phyloP scores from a whole-genome alignment of 2,888 invertebrate genomes.

The Conistra vaccinii region DNA sequence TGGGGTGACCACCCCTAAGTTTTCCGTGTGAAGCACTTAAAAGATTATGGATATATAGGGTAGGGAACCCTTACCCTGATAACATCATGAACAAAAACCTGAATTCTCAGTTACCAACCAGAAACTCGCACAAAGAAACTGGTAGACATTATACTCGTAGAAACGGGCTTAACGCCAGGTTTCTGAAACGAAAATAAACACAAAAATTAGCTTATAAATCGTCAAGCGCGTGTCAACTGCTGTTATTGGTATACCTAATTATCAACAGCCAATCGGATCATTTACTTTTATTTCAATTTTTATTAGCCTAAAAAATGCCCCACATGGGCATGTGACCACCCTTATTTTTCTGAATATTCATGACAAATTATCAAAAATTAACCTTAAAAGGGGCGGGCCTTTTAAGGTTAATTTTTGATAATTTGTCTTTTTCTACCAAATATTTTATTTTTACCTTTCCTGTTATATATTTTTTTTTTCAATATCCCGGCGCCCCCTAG shows the following conservation, averaged over 20 bases:
- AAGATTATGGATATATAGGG: conserved; percentile 34
- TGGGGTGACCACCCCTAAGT: conserved; percentile 17
- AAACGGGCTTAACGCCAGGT: not conserved
- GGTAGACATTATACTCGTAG: too few relatives aligned
- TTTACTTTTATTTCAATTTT: not conserved
- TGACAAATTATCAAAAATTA: too few relatives aligned
- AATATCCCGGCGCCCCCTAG: too few relatives aligned
- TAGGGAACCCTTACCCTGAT: conserved; percentile 13
- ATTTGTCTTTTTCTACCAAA: too few relatives aligned
- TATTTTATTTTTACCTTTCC: too few relatives aligned
- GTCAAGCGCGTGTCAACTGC: too few relatives aligned
- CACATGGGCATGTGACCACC: too few relatives aligned
- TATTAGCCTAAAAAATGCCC: too few relatives aligned
- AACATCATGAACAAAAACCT: conserved; percentile 28
- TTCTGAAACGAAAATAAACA: not conserved
- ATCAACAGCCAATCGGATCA: not conserved
- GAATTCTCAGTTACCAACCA: not conserved
- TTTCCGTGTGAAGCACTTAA: conserved; percentile 37
- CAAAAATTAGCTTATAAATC: not conserved
- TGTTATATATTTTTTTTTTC: too few relatives aligned
- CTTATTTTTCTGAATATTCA: too few relatives aligned
- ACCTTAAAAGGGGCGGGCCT: too few relatives aligned
- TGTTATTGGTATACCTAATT: not conserved
- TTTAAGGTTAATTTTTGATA: too few relatives aligned
- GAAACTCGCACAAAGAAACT: not conserved